Evolutionary conservation across 2,113 vertebrate genomes (phyloP), one percentile per base, ranked within the genome.

Genomic region (Tachycineta bicolor): DNA sequence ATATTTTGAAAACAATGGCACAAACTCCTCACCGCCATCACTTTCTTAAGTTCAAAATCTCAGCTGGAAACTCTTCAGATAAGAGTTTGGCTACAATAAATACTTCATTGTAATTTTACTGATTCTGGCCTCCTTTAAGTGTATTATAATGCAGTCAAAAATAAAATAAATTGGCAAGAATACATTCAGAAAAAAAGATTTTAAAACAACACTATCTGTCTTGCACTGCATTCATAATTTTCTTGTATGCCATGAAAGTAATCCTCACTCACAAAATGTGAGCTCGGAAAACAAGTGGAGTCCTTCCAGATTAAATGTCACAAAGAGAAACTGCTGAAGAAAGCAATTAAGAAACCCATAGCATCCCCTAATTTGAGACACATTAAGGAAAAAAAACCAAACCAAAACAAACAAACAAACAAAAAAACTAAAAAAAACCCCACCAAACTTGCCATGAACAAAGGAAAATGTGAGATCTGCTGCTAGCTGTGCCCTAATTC

Each of bases 251-350:
- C 29, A 25, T 56, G 26, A 90, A 82, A 65, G 10, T 41, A 87
- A 85, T 49, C 55, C 39, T 80, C n/a, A 44, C 20, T 77, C 50
- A 85, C 50, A 91, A 77, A 82, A 44, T 34, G n/a, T 73, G 55
- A 76, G 47, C 44, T 59, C 12, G 14, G 22, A 81, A 94, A 85
- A 33, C 47, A 65, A 46, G n/a, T 67, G 17, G 28, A 71, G 10
- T 47, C 59, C 62, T 67, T 74, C 62, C 65, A 94, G 29, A 83
- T 67, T 77, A 91, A 79, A 33, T 58, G 55, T 29, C 70, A 83
- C 58, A 88, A 73, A 76, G 34, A 91, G 22, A 91, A 90, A 21
- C 46, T 80, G 67, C 55, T 88, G 59, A 93, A 85, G 75, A 86
- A 88, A 90, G 60, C 64, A 63, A 43, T 47, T 91, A 86, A 55